Evolutionary conservation across 1,140 invertebrate genomes (phyloP), one percentile per base, ranked within the genome.

Genomic region (Listronotus oregonensis): DNA sequence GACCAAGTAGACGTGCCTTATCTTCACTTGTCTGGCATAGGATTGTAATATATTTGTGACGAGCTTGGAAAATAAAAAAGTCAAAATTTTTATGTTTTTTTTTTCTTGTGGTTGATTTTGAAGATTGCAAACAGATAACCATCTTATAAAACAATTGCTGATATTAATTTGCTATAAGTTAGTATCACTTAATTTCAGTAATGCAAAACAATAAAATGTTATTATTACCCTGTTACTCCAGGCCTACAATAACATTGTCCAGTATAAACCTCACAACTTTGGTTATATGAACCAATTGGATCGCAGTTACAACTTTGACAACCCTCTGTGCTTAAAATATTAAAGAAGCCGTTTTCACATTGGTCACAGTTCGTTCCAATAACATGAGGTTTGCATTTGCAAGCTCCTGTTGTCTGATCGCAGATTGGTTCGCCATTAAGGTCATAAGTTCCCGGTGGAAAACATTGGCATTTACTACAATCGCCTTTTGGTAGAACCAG

Each of bases 221-320:
- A 44, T 27, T n/a, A 73, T 80, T 80, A 86, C 79, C 94, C 95
- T 7, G 91, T 92, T 27, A 97, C 87, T 14, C 94, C 94, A 6
- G 87, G 85, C 72, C 90, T 87, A 78, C 95, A 97, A 64, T 87
- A 85, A 76, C 95, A 97, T 76, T 95, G 91, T 1, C 95, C 94
- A n/a, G 85, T 89, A 42, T 82, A 76, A 0, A 89, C 75, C 72
- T 97, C 85, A 72, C 95, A 97, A 6, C 91, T 92, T 3, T 85
- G 82, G 77, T 95, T 95, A 68, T 86, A 84, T 3, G 93, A 93
- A 6, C 95, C 95, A 69, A 94, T 84, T 0, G 88, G 79, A 80
- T 97, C 90, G 77, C 95, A 97, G 63, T 91, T 87, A 69, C 95
- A 97, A 14, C 88, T 79, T 61, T 89, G 85, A 76, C 95, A 97